A percentile compares a stretch with the other conserved stretches of the same genome.
phyloP scores from a whole-genome alignment of 2,113 vertebrate species.

The Odobenus rosmarus region DNA sequence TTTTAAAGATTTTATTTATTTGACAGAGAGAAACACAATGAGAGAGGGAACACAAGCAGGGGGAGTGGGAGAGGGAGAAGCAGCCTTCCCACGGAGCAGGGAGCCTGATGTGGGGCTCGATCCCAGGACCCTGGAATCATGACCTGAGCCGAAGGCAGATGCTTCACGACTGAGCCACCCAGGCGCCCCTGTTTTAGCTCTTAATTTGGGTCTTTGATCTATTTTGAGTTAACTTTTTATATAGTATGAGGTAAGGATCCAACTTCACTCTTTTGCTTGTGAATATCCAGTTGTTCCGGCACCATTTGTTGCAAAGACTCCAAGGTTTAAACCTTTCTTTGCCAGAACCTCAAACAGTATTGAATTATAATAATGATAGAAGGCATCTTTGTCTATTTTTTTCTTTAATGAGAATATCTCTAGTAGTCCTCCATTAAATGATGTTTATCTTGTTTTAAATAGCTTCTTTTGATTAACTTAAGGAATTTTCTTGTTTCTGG shows the following conservation, averaged over 20 bases:
- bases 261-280: background rate
- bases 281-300: background rate
- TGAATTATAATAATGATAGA: background rate
- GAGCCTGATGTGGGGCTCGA: too few relatives aligned
- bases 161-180: too few relatives aligned
- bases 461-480: background rate
- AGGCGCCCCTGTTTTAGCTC: background rate
- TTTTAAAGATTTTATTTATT: too few relatives aligned
- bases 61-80: too few relatives aligned
- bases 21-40: too few relatives aligned
- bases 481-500: background rate
- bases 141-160: too few relatives aligned
- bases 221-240: background rate
- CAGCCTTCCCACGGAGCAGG: too few relatives aligned
- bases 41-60: too few relatives aligned
- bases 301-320: background rate
- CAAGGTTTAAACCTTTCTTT: background rate
- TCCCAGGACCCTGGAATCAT: too few relatives aligned
- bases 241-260: too few relatives aligned
- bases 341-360: background rate
- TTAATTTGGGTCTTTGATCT: background rate
- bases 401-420: background rate
- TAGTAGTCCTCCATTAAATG: background rate
- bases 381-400: background rate
- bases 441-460: background rate